Evolutionary conservation across 1,140 invertebrate species (phyloP).

Genomic region (Choristoneura fumiferana): DNA sequence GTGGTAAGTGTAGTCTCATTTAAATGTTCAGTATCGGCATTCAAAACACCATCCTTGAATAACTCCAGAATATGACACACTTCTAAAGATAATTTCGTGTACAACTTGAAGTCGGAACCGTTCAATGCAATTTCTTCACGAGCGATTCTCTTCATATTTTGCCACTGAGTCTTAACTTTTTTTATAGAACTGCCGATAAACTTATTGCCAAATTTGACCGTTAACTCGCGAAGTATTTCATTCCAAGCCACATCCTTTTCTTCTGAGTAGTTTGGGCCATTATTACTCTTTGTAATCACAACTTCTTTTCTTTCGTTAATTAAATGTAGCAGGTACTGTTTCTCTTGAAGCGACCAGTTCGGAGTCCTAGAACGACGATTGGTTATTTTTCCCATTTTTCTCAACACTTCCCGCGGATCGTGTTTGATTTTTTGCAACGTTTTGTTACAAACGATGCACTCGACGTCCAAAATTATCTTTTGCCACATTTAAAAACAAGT

Average conservation of each 20-base stretch:
- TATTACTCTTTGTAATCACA: slow-evolving; percentile 60
- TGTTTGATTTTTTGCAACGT: slow-evolving; percentile 73
- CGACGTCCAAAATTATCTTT: slow-evolving; percentile 68
- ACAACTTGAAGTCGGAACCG: slow-evolving; percentile 47
- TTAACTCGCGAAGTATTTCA: slow-evolving; percentile 59
- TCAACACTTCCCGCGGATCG: slow-evolving; percentile 41
- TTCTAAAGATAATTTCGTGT: slow-evolving; percentile 55
- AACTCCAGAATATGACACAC: slow-evolving; percentile 64
- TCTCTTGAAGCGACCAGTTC: slow-evolving; percentile 68
- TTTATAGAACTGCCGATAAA: slow-evolving; percentile 62
- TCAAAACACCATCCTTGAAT: slow-evolving; percentile 51
- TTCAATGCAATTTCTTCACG: slow-evolving; percentile 61
- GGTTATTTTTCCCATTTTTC: slow-evolving; percentile 57
- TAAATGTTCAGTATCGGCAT: slow-evolving; percentile 39
- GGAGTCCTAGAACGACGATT: slow-evolving; percentile 59
- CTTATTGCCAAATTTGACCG: slow-evolving; percentile 57
- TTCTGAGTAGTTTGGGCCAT: slow-evolving; percentile 60
- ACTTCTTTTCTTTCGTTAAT: slow-evolving; percentile 65
- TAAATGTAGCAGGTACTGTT: slow-evolving; percentile 65
- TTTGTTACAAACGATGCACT: slow-evolving; percentile 75
- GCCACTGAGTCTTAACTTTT: slow-evolving; percentile 73
- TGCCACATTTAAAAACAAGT: slow-evolving; percentile 73
- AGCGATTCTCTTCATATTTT: slow-evolving; percentile 73
- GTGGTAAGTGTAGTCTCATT: slow-evolving; percentile 48
- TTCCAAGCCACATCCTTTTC: slow-evolving; percentile 71